phyloP scores from a whole-genome alignment of 2,113 vertebrate species.

The Carassius gibelio region DNA sequence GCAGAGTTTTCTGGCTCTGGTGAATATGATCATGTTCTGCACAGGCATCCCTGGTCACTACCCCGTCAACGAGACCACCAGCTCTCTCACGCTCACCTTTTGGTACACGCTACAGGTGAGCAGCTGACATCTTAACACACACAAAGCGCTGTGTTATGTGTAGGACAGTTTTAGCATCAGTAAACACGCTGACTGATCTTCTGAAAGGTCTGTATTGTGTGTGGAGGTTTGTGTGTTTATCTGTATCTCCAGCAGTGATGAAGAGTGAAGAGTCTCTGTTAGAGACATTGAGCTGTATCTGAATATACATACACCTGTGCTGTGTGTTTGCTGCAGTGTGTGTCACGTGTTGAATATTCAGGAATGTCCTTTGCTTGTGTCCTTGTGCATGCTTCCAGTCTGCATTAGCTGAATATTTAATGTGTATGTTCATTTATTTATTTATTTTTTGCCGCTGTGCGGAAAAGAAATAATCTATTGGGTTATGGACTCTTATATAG shows the following conservation, averaged over 20 bases:
- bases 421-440: neutral
- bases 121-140: neutral
- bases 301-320: slow-evolving; percentile 13
- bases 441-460: neutral
- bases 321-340: neutral
- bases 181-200: neutral
- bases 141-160: neutral
- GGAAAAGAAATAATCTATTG: neutral
- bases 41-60: slow-evolving; percentile 98
- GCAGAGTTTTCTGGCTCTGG: slow-evolving; percentile 96
- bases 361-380: slow-evolving; percentile 20
- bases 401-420: neutral
- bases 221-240: neutral
- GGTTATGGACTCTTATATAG: neutral
- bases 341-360: slow-evolving; percentile 9
- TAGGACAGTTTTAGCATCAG: neutral
- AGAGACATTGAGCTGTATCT: neutral
- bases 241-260: neutral
- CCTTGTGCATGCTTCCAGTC: neutral
- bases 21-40: slow-evolving; percentile 99
- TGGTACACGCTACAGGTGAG: slow-evolving; percentile 96
- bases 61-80: slow-evolving; percentile 97
- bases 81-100: slow-evolving; percentile 96
- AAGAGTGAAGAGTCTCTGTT: neutral
- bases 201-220: neutral